phyloP scores from a whole-genome alignment of 2,113 vertebrate species.

The Pseudorectes ferrugineus region DNA sequence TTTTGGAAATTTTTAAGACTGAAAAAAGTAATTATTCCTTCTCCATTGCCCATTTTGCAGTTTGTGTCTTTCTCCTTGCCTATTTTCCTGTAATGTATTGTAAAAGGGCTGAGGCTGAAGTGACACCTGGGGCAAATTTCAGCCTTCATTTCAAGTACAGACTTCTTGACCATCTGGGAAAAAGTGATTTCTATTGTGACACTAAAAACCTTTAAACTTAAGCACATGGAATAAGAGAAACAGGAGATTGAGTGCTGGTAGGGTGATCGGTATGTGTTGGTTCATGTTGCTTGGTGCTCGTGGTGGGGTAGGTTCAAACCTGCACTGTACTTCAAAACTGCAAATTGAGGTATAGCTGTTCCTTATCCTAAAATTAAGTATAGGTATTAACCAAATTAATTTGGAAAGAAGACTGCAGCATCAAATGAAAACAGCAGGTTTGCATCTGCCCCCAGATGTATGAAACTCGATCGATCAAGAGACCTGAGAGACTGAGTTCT shows the following conservation, averaged over 20 bases:
- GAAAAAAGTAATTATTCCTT: not conserved
- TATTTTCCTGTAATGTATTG: not conserved
- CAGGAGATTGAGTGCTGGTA: not conserved
- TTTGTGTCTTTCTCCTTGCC: not conserved
- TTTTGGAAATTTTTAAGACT: not conserved
- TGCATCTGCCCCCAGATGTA: fast-evolving
- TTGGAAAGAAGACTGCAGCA: not conserved
- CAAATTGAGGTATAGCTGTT: fast-evolving
- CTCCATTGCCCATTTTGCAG: not conserved
- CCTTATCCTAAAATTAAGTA: not conserved
- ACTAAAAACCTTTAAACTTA: not conserved
- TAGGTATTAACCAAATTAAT: not conserved
- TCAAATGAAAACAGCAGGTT: not conserved
- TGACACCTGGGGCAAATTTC: not conserved
- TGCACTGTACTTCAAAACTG: not conserved
- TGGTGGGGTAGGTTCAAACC: not conserved
- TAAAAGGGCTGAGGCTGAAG: not conserved
- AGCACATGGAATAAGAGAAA: not conserved
- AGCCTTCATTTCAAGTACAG: not conserved
- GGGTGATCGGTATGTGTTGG: not conserved
- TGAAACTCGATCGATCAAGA: not conserved
- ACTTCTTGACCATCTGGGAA: not conserved
- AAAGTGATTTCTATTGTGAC: not conserved
- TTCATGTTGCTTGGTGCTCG: fast-evolving
- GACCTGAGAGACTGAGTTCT: not conserved